These are phyloP conservation scores for Pitangus sulphuratus DNA, from an alignment of 2,797 vertebrate species.

Conservation along the genomic window DNA sequence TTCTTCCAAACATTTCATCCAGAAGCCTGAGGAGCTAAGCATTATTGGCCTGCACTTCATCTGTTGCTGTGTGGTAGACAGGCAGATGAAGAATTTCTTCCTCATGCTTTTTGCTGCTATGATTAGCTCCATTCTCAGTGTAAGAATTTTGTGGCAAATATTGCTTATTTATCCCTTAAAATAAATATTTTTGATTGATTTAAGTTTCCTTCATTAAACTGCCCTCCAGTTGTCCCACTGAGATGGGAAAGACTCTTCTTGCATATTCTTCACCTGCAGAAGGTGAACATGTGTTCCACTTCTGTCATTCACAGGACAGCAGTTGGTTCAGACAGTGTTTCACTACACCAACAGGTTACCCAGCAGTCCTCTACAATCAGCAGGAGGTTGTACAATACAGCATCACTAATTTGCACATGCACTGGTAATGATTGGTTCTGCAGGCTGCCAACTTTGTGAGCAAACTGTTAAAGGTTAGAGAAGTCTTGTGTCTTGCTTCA, in stretches of 20 bases:
- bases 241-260: background rate
- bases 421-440: background rate
- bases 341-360: background rate
- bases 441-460: background rate
- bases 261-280: background rate
- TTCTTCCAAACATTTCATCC: background rate
- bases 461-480: background rate
- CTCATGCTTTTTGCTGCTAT: background rate
- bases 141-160: background rate
- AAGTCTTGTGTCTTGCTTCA: background rate
- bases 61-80: background rate
- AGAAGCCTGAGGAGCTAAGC: background rate
- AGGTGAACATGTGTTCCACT: background rate
- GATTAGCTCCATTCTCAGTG: background rate
- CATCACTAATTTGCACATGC: rapidly evolving
- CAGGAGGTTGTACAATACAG: background rate
- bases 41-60: background rate
- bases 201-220: background rate
- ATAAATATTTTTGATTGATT: background rate
- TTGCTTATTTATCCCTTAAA: background rate
- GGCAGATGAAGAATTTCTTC: background rate
- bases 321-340: background rate
- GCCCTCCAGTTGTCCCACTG: background rate
- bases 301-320: background rate
- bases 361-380: background rate